These are phyloP conservation scores for Yponomeuta plumbellus DNA, from an alignment of 2,888 invertebrate species.

Conservation along the genomic window DNA sequence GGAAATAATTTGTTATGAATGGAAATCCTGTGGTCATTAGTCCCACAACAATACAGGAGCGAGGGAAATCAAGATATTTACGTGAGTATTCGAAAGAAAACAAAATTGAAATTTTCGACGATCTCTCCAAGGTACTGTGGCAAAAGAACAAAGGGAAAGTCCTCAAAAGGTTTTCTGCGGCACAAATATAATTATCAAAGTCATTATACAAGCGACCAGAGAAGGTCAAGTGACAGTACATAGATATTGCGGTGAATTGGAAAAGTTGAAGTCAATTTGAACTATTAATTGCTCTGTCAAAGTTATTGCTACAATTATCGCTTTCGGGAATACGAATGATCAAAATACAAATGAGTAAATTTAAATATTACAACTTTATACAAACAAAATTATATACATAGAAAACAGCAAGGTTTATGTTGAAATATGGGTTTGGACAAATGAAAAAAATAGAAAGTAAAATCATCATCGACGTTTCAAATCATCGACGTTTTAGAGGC, in stretches of 20 bases:
- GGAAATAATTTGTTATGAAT: too few species aligned
- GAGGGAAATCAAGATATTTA: background rate
- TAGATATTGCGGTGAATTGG: conserved; percentile 1
- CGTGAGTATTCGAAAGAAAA: background rate
- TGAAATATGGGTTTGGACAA: too few species aligned
- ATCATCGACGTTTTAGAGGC: too few species aligned
- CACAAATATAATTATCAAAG: conserved; percentile 12
- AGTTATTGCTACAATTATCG: background rate
- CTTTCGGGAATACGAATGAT: background rate
- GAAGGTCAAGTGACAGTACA: background rate
- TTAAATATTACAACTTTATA: background rate
- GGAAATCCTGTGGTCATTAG: too few species aligned
- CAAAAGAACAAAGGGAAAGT: background rate
- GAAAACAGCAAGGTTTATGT: too few species aligned
- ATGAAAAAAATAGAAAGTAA: too few species aligned
- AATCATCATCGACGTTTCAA: too few species aligned
- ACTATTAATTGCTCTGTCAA: conserved; percentile 4
- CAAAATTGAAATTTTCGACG: background rate
- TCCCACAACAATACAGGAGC: too few species aligned
- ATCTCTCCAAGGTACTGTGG: background rate
- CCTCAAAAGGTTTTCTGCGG: conserved; percentile 5
- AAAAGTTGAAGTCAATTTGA: conserved; percentile 9
- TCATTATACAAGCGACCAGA: background rate
- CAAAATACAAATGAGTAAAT: background rate
- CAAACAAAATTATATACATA: too few species aligned